Evolutionary conservation across 1,140 invertebrate genomes (phyloP).

Genomic region (Zaprionus africanus): DNA sequence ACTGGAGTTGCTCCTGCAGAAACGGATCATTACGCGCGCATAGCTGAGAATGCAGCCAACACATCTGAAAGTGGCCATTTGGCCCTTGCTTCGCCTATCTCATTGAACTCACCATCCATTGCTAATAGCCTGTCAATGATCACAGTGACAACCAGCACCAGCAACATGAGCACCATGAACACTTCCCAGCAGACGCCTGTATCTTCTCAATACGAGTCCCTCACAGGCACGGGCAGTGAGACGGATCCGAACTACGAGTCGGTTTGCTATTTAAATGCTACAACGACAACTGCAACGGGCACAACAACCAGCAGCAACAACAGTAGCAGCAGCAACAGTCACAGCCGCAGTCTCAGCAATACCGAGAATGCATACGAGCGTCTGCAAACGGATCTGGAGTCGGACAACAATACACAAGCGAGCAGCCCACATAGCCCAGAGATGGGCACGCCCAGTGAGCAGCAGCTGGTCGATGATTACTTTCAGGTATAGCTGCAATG

Average conservation of each 20-base stretch:
- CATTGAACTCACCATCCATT: conserved; percentile 58
- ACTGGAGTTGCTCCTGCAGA: conserved; percentile 7
- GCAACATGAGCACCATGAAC: conserved; percentile 53
- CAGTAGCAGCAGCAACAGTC: conserved; percentile 30
- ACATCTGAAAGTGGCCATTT: conserved; percentile 39
- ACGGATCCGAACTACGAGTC: conserved; percentile 90
- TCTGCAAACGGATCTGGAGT: conserved; percentile 63
- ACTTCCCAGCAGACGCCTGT: conserved; percentile 55
- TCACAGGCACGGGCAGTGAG: conserved; percentile 89
- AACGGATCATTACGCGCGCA: conserved; percentile 76
- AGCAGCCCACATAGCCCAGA: conserved; percentile 68
- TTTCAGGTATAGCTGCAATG: conserved; percentile 70
- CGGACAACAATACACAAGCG: conserved; percentile 68
- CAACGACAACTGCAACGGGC: conserved; percentile 41
- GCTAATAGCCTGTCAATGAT: conserved; percentile 53
- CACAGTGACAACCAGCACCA: conserved; percentile 66
- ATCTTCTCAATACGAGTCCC: conserved; percentile 88
- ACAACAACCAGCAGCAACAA: conserved; percentile 29
- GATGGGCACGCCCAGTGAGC: conserved; percentile 62
- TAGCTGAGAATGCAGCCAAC: conserved; percentile 57
- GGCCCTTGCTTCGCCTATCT: conserved; percentile 62
- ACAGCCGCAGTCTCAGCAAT: conserved; percentile 1
- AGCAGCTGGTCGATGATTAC: conserved; percentile 74
- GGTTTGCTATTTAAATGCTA: conserved; percentile 85
- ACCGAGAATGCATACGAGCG: conserved; percentile 72